Conservation (phyloP, 2,888 invertebrate species). For the Lithophane leautieri region DNA sequence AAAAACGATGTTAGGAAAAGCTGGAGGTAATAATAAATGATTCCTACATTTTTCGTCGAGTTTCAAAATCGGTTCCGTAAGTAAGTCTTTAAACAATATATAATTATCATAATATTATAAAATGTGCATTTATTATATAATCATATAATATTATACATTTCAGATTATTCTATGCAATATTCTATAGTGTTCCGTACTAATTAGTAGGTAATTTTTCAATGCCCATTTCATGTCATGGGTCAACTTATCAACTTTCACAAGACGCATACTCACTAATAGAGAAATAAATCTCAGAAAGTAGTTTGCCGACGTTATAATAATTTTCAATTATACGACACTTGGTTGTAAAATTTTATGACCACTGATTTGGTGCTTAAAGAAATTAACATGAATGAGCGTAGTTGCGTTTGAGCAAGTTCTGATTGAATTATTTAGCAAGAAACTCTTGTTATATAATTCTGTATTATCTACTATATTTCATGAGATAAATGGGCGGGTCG, state of each 20-base stretch:
- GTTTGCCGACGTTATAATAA: not conserved
- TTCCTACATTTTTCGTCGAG: not conserved
- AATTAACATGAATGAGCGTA: constrained; percentile 6
- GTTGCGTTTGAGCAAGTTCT: constrained; percentile 5
- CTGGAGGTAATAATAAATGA: not conserved
- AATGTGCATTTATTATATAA: not conserved
- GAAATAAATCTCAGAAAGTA: constrained; percentile 5
- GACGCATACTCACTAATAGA: constrained; percentile 9
- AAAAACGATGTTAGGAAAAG: not conserved
- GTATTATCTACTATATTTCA: not conserved
- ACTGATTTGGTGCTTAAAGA: constrained; percentile 7
- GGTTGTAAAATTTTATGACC: constrained; percentile 34
- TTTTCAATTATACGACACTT: constrained; percentile 21
- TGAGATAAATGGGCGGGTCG: not conserved
- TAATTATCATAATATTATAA: not conserved
- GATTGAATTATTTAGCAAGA: not conserved
- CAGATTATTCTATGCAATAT: too few species aligned
- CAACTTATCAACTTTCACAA: constrained; percentile 22
- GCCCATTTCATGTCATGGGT: constrained; percentile 5
- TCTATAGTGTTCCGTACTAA: not conserved
- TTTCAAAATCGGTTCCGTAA: not conserved
- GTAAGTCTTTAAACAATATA: not conserved
- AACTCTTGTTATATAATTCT: not conserved
- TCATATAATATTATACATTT: not conserved
- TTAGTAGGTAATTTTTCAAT: not conserved